Conservation (phyloP, 1,140 invertebrate genomes). For the Samia ricini region DNA sequence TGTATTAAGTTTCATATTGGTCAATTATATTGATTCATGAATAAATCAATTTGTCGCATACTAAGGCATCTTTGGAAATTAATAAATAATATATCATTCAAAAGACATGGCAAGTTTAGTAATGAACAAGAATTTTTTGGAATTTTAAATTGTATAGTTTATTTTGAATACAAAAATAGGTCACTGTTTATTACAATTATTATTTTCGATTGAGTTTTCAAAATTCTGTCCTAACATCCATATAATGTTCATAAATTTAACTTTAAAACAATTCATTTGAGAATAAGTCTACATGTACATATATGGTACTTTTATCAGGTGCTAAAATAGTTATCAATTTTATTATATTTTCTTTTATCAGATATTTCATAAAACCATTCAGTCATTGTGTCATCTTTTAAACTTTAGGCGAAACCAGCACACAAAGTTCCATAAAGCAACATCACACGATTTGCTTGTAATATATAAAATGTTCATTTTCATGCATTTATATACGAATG, state of each 20-base stretch:
- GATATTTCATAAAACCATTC: neutral
- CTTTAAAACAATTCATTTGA: too few species aligned
- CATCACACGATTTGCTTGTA: constrained; percentile 15
- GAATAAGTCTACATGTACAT: too few species aligned
- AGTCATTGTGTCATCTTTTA: neutral
- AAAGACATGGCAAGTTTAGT: neutral
- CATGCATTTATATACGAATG: constrained; percentile 41
- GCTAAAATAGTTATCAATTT: neutral
- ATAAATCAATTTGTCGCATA: neutral
- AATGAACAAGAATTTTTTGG: neutral
- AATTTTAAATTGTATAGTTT: neutral
- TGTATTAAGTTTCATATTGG: neutral
- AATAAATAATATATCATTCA: neutral
- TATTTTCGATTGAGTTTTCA: neutral
- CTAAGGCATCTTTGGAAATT: constrained; percentile 1
- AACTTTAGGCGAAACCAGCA: neutral
- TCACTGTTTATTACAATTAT: neutral
- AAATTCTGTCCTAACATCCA: too few species aligned
- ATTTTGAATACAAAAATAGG: neutral
- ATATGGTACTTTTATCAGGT: neutral
- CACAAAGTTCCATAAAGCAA: constrained; percentile 4
- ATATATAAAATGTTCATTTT: constrained; percentile 14
- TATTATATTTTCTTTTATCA: neutral
- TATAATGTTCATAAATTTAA: too few species aligned
- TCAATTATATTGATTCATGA: neutral